Evolutionary conservation across 2,113 vertebrate genomes (phyloP).

Genomic region (Grammomys surdaster): DNA sequence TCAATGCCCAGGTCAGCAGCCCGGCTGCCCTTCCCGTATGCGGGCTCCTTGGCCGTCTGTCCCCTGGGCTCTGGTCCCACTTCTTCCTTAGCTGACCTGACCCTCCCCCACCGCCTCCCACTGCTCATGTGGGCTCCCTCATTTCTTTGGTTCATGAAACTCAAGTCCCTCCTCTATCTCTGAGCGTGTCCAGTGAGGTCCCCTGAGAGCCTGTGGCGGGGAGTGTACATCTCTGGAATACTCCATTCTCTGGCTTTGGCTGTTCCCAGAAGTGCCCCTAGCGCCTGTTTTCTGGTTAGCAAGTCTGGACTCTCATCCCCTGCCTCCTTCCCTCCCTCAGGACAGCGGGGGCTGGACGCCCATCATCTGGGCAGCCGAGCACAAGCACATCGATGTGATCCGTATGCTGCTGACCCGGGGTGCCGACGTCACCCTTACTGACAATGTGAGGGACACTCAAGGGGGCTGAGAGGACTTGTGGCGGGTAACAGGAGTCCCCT

Average conservation of each 20-base stretch:
- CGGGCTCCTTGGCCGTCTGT: not conserved
- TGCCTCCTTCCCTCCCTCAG: slow-evolving; percentile 78
- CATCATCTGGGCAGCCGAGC: slow-evolving; percentile 96
- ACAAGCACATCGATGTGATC: slow-evolving; percentile 94
- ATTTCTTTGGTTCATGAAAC: not conserved
- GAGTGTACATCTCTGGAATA: not conserved
- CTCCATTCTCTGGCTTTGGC: not conserved
- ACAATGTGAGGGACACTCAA: slow-evolving; percentile 87
- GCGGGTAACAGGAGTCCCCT: too few species aligned
- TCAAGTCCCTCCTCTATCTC: not conserved
- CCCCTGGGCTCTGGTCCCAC: accelerated
- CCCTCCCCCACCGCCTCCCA: not conserved
- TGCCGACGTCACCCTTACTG: slow-evolving; percentile 92
- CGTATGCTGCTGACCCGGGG: slow-evolving; percentile 92
- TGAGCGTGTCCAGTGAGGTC: not conserved
- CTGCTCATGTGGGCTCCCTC: not conserved
- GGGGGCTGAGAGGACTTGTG: not conserved
- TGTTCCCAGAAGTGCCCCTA: not conserved
- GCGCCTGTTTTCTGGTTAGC: too few species aligned
- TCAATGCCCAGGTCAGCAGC: slow-evolving; percentile 92
- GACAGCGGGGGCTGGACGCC: slow-evolving; percentile 96
- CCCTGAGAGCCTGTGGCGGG: too few species aligned
- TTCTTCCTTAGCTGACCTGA: not conserved
- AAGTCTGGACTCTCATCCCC: not conserved
- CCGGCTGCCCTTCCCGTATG: not conserved